Evolutionary conservation across 2,113 vertebrate genomes (phyloP), one percentile per base, ranked within the genome.

Genomic region (Neodontobutis hainanensis): DNA sequence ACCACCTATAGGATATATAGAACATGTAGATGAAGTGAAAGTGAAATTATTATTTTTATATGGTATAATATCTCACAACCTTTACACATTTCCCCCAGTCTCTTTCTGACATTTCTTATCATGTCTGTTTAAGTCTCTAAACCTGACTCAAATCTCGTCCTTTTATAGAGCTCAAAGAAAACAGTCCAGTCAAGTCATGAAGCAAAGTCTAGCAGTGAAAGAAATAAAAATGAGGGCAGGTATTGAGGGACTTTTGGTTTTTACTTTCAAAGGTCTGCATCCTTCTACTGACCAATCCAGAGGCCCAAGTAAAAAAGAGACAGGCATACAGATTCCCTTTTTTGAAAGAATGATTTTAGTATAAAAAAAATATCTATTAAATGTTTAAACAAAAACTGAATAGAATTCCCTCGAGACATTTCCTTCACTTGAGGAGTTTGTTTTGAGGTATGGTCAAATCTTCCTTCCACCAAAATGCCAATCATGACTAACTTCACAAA

Each of bases 61-160:
- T 40, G 2, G 5, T 40, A 40, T 40, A 40, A 40, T 40, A 40
- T 8, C 38, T 40, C 38, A 4, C 38, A 40, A 40, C 4, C 38
- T 40, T 40, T 4, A 27, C 49, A 35, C 32, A 12, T 52, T 3
- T 16, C 6, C 36, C 15, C 48, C 1, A 61, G 47, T 5, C 60
- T 5, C 27, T 38, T 12, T 19, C 6, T 19, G 50, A 40, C 50
- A 66, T 65, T 66, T 71, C 45, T 66, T 45, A 49, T 70, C 36
- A 49, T 9, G 15, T 35, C 35, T 14, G n/a, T 4, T 15, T 1
- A 3, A 49, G 6, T 32, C 57, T 32, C 35, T 36, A 43, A 9
- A 5, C 49, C 45, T 16, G 46, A 7, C 12, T 50, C 8, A 46
- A 52, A 42, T 55, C 34, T 52, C 6, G 27, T 14, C 14, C 10